Evolutionary conservation across 2,797 vertebrate species (phyloP).

Genomic region (Phalanger gymnotis): DNA sequence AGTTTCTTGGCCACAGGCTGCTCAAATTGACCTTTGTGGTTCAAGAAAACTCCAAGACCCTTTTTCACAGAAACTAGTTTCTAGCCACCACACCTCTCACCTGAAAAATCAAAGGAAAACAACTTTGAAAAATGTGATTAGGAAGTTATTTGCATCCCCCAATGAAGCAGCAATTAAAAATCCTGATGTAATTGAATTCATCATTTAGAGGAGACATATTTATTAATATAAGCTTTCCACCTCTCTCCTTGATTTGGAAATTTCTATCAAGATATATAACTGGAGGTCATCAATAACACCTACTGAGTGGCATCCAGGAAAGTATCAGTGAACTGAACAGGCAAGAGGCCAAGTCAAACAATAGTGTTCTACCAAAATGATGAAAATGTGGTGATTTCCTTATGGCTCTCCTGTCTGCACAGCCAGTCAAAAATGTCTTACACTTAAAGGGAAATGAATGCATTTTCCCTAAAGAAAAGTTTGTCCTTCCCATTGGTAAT

Average conservation of each 20-base stretch:
- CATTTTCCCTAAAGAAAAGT: not conserved
- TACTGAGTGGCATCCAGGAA: not conserved
- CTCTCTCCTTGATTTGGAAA: constrained; percentile 7
- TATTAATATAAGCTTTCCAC: not conserved
- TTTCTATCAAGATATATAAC: constrained; percentile 12
- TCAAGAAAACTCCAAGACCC: not conserved
- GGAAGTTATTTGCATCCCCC: constrained; percentile 1
- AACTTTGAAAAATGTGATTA: constrained; percentile 27
- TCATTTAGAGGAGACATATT: not conserved
- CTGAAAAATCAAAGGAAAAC: constrained; percentile 17
- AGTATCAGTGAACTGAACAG: not conserved
- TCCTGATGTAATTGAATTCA: not conserved
- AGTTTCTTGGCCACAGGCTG: not conserved
- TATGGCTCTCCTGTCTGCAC: not conserved
- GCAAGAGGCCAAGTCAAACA: not conserved
- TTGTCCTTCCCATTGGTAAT: not conserved
- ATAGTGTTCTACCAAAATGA: not conserved
- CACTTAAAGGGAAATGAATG: not conserved
- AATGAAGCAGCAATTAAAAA: constrained; percentile 30
- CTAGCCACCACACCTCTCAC: not conserved
- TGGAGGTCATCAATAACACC: not conserved
- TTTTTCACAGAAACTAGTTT: not conserved
- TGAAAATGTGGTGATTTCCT: not conserved
- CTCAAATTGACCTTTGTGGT: not conserved
- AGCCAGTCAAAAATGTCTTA: constrained; percentile 8